phyloP scores from a whole-genome alignment of 2,797 vertebrate genomes.

The Brachymystax lenok region DNA sequence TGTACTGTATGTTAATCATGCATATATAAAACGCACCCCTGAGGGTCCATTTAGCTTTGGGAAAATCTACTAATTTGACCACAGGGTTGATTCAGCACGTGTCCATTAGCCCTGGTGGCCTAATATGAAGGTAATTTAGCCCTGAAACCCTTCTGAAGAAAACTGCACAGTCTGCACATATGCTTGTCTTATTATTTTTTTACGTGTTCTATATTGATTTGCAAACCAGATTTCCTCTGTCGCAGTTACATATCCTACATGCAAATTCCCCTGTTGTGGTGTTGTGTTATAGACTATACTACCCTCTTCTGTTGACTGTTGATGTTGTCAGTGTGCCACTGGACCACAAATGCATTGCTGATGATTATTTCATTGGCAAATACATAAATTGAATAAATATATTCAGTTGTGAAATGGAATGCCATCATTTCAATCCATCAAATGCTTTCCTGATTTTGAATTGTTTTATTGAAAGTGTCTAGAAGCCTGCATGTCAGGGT shows the following conservation, averaged over 20 bases:
- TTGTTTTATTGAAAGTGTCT: background rate
- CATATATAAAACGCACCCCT: constrained; percentile 6
- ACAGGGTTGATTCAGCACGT: constrained; percentile 18
- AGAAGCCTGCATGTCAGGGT: background rate
- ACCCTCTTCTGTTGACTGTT: background rate
- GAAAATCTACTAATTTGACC: constrained; percentile 23
- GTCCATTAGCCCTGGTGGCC: background rate
- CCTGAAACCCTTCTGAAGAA: background rate
- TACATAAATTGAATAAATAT: background rate
- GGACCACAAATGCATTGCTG: background rate
- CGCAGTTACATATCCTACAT: background rate
- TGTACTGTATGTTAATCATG: background rate
- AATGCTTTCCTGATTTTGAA: background rate
- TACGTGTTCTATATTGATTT: background rate
- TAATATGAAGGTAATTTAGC: background rate
- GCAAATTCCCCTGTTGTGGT: background rate
- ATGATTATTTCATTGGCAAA: background rate
- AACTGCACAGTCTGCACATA: background rate
- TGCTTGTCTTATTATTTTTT: background rate
- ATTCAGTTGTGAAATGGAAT: background rate
- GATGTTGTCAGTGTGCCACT: background rate
- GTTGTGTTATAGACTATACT: background rate
- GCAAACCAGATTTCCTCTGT: background rate
- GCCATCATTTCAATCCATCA: background rate
- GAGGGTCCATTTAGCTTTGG: constrained; percentile 21